Conservation (phyloP, 2,797 vertebrate genomes). For the Danio tinwini region DNA sequence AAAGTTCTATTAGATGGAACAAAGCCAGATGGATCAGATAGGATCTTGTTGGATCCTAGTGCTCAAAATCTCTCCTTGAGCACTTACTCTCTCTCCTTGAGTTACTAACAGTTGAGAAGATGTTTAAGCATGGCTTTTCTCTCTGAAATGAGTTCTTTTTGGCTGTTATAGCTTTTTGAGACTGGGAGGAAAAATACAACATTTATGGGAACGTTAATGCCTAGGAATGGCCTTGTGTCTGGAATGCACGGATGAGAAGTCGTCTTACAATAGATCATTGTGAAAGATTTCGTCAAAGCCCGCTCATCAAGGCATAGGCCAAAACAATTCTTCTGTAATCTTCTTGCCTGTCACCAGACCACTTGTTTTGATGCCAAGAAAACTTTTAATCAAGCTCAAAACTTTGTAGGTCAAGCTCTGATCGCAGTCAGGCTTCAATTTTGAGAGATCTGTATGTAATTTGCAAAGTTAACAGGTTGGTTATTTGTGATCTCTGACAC, state of each 20-base stretch:
- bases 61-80: constrained; percentile 1
- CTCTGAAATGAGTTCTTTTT: not conserved
- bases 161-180: not conserved
- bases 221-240: constrained; percentile 56
- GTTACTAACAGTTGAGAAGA: not conserved
- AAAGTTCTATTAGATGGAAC: constrained; percentile 18
- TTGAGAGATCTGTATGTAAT: not conserved
- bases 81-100: constrained; percentile 4
- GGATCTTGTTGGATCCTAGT: not conserved
- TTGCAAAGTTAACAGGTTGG: constrained; percentile 37
- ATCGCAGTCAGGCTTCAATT: constrained; percentile 27
- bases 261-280: constrained; percentile 67
- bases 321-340: constrained; percentile 68
- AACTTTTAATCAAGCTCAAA: constrained; percentile 60
- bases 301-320: constrained; percentile 65
- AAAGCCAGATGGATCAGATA: constrained; percentile 25
- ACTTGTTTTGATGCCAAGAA: constrained; percentile 59
- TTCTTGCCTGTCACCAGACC: constrained; percentile 68
- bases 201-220: constrained; percentile 54
- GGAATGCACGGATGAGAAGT: constrained; percentile 58
- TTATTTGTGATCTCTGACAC: constrained; percentile 21
- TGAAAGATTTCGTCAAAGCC: constrained; percentile 62
- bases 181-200: constrained; percentile 16
- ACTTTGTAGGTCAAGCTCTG: constrained; percentile 53
- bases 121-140: not conserved